Evolutionary conservation across 2,888 invertebrate species (phyloP).

Genomic region (Cryptophagus acutangulus): DNA sequence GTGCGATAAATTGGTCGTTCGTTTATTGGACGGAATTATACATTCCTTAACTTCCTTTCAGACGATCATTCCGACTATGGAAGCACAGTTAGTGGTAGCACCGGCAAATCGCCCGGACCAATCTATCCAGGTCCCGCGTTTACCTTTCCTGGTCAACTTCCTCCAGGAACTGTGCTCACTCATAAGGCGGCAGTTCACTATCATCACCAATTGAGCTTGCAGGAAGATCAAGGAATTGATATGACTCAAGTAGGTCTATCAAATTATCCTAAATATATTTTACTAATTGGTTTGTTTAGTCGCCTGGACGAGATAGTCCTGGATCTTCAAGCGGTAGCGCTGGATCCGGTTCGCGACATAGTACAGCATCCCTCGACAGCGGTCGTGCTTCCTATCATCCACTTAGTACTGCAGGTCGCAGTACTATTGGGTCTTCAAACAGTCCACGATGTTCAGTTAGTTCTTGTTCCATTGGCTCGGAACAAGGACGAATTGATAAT

Average conservation of each 20-base stretch:
- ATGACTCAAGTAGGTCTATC: slow-evolving; percentile 64
- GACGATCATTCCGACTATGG: slow-evolving; percentile 67
- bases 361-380: slow-evolving; percentile 84
- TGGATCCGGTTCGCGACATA: slow-evolving; percentile 83
- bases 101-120: slow-evolving; percentile 64
- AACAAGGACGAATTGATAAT: slow-evolving; percentile 66
- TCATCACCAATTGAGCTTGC: slow-evolving; percentile 75
- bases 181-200: slow-evolving; percentile 75
- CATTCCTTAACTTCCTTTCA: slow-evolving; percentile 41
- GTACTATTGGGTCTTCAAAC: slow-evolving; percentile 51
- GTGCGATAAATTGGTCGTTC: no score
- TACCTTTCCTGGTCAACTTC: slow-evolving; percentile 66
- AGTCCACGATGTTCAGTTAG: slow-evolving; percentile 70
- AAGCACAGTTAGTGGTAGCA: slow-evolving; percentile 59
- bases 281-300: slow-evolving; percentile 51
- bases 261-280: neutral
- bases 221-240: slow-evolving; percentile 85
- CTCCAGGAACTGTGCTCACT: slow-evolving; percentile 60
- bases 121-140: slow-evolving; percentile 63
- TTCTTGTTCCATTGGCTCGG: slow-evolving; percentile 70
- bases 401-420: slow-evolving; percentile 49
- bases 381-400: slow-evolving; percentile 81
- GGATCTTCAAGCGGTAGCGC: slow-evolving; percentile 84
- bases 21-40: no score
- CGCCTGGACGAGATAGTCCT: slow-evolving; percentile 90